Conservation (phyloP, 2,797 vertebrate species). For the Eulemur coronatus region DNA sequence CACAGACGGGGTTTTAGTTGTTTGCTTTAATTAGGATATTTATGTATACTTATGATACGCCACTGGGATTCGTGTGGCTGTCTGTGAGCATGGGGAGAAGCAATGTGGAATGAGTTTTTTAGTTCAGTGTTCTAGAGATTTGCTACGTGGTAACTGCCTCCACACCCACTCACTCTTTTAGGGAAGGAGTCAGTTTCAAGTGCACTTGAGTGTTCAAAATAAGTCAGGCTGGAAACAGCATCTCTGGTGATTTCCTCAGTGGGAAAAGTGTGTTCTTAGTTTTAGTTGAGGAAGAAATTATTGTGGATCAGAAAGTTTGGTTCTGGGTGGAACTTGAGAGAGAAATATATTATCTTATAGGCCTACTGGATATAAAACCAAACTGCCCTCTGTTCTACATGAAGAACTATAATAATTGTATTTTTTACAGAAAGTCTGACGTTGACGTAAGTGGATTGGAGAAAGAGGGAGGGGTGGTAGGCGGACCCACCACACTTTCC, state of each 20-base stretch:
- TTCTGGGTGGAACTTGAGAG: not conserved
- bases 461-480: not conserved
- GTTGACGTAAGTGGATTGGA: not conserved
- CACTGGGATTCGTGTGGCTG: not conserved
- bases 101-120: not conserved
- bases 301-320: not conserved
- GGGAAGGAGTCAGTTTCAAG: not conserved
- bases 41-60: not conserved
- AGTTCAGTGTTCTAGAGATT: not conserved
- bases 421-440: not conserved
- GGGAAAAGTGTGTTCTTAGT: not conserved
- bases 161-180: not conserved
- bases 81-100: not conserved
- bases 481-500: not conserved
- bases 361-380: not conserved
- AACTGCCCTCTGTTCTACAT: not conserved
- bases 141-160: not conserved
- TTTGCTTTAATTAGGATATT: not conserved
- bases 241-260: not conserved
- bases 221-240: not conserved
- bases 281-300: not conserved
- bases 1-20: not conserved
- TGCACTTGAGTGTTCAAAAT: not conserved
- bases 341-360: not conserved
- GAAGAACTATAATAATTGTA: not conserved